A percentile compares a stretch with the other conserved stretches of the same genome.
These are phyloP conservation scores for Parotia lawesii DNA, from an alignment of 2,113 vertebrate genomes.

Conservation along the genomic window DNA sequence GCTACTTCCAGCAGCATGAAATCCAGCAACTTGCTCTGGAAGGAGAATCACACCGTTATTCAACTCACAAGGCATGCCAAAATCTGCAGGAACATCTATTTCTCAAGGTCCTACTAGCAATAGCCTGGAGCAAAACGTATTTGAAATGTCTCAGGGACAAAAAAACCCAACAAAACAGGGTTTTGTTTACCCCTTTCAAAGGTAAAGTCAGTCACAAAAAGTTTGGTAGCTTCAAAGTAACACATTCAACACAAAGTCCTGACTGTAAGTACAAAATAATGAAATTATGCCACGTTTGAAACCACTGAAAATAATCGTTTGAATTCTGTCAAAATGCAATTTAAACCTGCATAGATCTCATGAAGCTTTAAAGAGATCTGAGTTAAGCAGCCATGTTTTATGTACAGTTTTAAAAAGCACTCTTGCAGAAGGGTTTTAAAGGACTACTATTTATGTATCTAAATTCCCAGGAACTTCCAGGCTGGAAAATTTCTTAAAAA, in stretches of 20 bases:
- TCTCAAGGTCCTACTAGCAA: neutral
- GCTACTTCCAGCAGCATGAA: neutral
- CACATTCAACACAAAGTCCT: neutral
- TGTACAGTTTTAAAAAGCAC: neutral
- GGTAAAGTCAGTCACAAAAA: neutral
- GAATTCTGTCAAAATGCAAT: neutral
- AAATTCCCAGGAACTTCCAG: neutral
- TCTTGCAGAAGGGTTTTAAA: neutral
- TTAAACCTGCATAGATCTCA: neutral
- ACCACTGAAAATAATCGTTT: neutral
- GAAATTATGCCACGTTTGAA: neutral
- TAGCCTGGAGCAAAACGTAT: neutral
- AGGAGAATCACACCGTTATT: neutral
- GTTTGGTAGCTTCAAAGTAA: neutral
- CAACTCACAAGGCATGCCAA: neutral
- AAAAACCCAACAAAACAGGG: neutral
- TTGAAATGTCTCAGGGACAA: neutral
- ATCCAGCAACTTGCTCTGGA: neutral
- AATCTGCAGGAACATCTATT: neutral
- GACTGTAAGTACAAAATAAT: neutral
- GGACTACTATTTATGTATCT: neutral
- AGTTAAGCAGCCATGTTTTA: neutral
- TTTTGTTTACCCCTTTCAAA: neutral
- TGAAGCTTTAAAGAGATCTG: neutral
- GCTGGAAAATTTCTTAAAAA: neutral